These are phyloP conservation scores for Drosophila affinis DNA, from an alignment of 2,888 invertebrate species.

Conservation along the genomic window DNA sequence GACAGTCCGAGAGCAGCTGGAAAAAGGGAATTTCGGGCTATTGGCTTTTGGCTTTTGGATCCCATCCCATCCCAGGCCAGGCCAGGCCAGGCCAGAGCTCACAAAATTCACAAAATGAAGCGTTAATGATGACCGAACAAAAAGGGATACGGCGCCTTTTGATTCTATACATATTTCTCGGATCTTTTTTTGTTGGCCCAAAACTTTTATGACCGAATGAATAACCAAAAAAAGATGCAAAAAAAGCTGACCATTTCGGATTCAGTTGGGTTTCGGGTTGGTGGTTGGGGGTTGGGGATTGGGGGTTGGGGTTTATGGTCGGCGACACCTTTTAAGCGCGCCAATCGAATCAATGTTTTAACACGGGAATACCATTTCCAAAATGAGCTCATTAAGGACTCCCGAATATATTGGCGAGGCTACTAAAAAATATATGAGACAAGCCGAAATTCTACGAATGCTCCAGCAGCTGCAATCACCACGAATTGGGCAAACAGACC, in stretches of 20 bases:
- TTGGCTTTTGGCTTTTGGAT: slow-evolving; percentile 7
- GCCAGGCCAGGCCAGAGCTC: not conserved
- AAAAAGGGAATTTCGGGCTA: slow-evolving; percentile 35
- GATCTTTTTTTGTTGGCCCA: slow-evolving; percentile 43
- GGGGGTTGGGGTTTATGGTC: slow-evolving; percentile 53
- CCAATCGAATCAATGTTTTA: slow-evolving; percentile 80
- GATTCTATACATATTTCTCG: slow-evolving; percentile 36
- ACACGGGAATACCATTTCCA: slow-evolving; percentile 78
- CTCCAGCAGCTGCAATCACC: slow-evolving; percentile 64
- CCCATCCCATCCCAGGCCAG: not conserved
- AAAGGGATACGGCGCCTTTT: slow-evolving; percentile 72
- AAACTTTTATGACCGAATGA: slow-evolving; percentile 64
- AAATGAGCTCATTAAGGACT: slow-evolving; percentile 72
- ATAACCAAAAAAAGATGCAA: slow-evolving; percentile 16
- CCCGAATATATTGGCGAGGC: slow-evolving; percentile 49
- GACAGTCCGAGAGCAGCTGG: slow-evolving; percentile 71
- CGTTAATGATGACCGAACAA: slow-evolving; percentile 60
- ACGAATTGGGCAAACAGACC: slow-evolving; percentile 41
- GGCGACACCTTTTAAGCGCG: slow-evolving; percentile 79
- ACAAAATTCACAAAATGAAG: slow-evolving; percentile 39
- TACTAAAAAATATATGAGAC: slow-evolving; percentile 19
- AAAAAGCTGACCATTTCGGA: slow-evolving; percentile 9
- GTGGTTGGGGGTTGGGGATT: slow-evolving; percentile 29
- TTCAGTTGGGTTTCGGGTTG: slow-evolving; percentile 36
- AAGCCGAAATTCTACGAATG: slow-evolving; percentile 72